A percentile compares a stretch with the other conserved stretches of the same genome.
Evolutionary conservation across 2,888 invertebrate species (phyloP).

Genomic region (Tenthredo livida): DNA sequence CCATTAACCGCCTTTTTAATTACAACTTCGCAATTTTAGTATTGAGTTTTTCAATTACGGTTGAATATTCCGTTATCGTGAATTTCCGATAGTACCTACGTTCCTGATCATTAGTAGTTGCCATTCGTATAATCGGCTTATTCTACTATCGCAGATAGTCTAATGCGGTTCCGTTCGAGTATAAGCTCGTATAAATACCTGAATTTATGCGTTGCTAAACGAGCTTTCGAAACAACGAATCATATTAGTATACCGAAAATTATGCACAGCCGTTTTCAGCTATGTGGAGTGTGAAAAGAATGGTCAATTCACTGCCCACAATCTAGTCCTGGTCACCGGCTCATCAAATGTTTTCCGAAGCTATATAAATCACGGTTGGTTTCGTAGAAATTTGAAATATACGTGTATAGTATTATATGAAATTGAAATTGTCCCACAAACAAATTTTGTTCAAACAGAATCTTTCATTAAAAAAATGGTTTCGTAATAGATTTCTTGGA

Average conservation of each 20-base stretch:
- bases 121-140: conserved; percentile 36
- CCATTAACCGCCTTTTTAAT: background rate
- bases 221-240: background rate
- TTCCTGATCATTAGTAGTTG: conserved; percentile 7
- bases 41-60: background rate
- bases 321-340: background rate
- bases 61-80: background rate
- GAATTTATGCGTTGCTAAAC: conserved; percentile 10
- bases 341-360: background rate
- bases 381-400: background rate
- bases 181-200: conserved; percentile 20
- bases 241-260: conserved; percentile 7
- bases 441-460: background rate
- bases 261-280: background rate
- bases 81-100: background rate
- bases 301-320: background rate
- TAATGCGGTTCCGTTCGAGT: conserved; percentile 8
- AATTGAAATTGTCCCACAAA: background rate
- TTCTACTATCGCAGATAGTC: conserved; percentile 10
- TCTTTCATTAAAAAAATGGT: background rate
- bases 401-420: background rate
- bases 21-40: background rate
- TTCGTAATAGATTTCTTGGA: background rate
- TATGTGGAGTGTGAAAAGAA: background rate
- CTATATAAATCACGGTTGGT: background rate